Conservation (phyloP, 2,888 invertebrate genomes). For the Dryobota labecula region DNA sequence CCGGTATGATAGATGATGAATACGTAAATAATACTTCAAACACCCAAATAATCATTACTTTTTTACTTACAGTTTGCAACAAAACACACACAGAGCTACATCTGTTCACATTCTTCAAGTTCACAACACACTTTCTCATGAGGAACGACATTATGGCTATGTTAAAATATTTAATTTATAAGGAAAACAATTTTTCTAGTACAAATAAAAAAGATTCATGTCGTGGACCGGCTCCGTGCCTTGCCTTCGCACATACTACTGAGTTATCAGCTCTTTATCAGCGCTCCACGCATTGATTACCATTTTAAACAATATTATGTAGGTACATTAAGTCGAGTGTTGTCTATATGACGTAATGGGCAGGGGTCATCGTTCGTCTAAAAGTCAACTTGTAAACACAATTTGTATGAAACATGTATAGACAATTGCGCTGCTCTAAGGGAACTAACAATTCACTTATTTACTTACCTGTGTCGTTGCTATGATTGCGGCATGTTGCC, state of each 20-base stretch:
- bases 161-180: slow-evolving; percentile 12
- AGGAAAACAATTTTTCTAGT: slow-evolving; percentile 31
- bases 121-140: slow-evolving; percentile 80
- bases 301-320: slow-evolving; percentile 79
- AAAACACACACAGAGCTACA: slow-evolving; percentile 73
- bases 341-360: slow-evolving; percentile 67
- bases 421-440: slow-evolving; percentile 5
- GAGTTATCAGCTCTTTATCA: slow-evolving; percentile 83
- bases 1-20: neutral
- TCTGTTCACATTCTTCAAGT: slow-evolving; percentile 76
- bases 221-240: slow-evolving; percentile 67
- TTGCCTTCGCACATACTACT: slow-evolving; percentile 74
- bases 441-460: slow-evolving; percentile 24
- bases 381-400: slow-evolving; percentile 48
- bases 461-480: slow-evolving; percentile 15
- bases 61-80: slow-evolving; percentile 79
- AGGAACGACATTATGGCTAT: slow-evolving; percentile 79
- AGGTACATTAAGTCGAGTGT: slow-evolving; percentile 68
- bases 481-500: slow-evolving; percentile 22
- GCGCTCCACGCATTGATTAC: slow-evolving; percentile 78
- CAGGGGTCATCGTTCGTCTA: slow-evolving; percentile 71
- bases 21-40: neutral
- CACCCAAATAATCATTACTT: slow-evolving; percentile 1
- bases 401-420: slow-evolving; percentile 35
- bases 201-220: slow-evolving; percentile 59